These are phyloP conservation scores for Bufo gargarizans DNA, from an alignment of 2,113 vertebrate species.

Conservation along the genomic window DNA sequence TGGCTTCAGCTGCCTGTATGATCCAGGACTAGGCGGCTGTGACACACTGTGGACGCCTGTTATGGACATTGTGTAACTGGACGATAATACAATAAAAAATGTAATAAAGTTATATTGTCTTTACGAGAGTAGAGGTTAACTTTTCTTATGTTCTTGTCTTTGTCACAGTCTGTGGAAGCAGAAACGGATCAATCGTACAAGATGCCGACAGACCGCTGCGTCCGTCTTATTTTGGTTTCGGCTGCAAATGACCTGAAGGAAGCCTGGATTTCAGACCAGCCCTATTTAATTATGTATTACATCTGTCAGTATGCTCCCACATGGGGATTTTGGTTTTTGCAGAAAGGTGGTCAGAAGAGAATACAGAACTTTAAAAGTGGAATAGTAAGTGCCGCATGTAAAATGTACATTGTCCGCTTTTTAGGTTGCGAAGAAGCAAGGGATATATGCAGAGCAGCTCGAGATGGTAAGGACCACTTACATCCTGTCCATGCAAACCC, in stretches of 20 bases:
- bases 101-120: no score
- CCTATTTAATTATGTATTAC: conserved; percentile 81
- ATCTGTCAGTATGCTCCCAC: conserved; percentile 89
- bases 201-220: conserved; percentile 88
- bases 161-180: conserved; percentile 59
- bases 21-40: no score
- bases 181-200: conserved; percentile 78
- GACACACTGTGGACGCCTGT: no score
- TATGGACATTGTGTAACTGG: no score
- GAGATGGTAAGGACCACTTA: no score
- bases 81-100: no score
- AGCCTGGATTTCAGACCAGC: conserved; percentile 88
- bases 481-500: no score
- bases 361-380: conserved; percentile 89
- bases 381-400: conserved; percentile 73
- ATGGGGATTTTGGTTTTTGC: conserved; percentile 79
- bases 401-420: background rate
- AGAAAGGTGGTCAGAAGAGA: conserved; percentile 76
- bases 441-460: no score
- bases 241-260: conserved; percentile 84
- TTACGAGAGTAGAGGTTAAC: no score
- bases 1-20: no score
- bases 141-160: background rate
- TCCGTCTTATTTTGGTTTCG: conserved; percentile 82
- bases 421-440: background rate